Evolutionary conservation across 2,797 vertebrate genomes (phyloP), one percentile per base, ranked within the genome.

Genomic region (Chaenodraco wilsoni): DNA sequence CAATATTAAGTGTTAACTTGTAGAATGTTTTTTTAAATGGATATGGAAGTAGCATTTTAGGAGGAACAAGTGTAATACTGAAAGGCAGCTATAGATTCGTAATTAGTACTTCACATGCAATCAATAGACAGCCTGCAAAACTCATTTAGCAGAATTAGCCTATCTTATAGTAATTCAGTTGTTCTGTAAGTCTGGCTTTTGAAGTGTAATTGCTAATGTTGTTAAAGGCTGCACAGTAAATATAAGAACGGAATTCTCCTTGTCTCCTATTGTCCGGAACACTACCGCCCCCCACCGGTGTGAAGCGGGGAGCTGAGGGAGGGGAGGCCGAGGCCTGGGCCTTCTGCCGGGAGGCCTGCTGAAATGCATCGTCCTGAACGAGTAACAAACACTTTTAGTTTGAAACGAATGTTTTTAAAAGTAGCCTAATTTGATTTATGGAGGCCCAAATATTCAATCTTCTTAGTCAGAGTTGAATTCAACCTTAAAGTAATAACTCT

Each of bases 261-360:
- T 10, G 54, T 19, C 21, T 17, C 2, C 3, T 46, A 3, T 76
- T 54, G 8, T 65, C 69, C 41, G 72, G 15, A 7, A 31, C 67
- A 65, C 55, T 56, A 75, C 31, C 84, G 78, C 88, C 90, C 65
- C 85, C 78, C 2, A 55, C 79, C 59, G 90, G 81, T 21, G 7
- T 17, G 16, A 4, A 0, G 0, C 1, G 9, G 19, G 37, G 51
- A 57, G 56, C 33, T 37, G 8, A 37, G 6, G 33, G 1, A 46
- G 27, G 43, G 17, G n/a, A 21, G 15, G 11, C 12, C 48, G 19
- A 33, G 15, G 61, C 65, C 44, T 23, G 33, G 80, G 84, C 86
- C 86, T 81, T 31, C 14, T 7, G 13, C 43, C 0, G 5, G 21
- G n/a, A 17, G 69, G 50, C 69, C 70, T 3, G 48, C 31, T n/a